A percentile compares a stretch with the other conserved stretches of the same genome.
phyloP scores from a whole-genome alignment of 2,888 invertebrate genomes.

The Phengaris alcon region DNA sequence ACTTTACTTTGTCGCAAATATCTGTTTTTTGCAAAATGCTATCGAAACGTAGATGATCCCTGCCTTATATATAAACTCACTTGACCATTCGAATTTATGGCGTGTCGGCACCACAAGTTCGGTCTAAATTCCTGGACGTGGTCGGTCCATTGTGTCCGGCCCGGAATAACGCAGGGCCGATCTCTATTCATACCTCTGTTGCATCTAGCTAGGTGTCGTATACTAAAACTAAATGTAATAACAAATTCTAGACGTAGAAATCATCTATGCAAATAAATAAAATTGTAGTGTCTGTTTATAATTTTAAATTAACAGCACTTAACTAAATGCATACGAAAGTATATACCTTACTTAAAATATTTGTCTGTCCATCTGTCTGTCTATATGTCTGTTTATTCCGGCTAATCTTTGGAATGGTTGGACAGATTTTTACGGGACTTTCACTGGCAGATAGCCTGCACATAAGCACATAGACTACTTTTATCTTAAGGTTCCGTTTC shows the following conservation, averaged over 20 bases:
- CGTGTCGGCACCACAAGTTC: constrained; percentile 55
- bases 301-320: too few species aligned
- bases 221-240: not conserved
- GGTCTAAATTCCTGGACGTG: constrained; percentile 30
- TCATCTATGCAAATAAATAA: too few species aligned
- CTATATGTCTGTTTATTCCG: too few species aligned
- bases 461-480: too few species aligned
- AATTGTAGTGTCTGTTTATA: too few species aligned
- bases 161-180: constrained; percentile 33
- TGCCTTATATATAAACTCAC: constrained; percentile 59
- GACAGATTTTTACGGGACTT: too few species aligned
- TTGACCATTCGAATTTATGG: constrained; percentile 74
- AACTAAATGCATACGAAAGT: too few species aligned
- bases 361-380: too few species aligned
- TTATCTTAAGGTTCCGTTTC: too few species aligned
- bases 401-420: too few species aligned
- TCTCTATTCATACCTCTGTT: constrained; percentile 33
- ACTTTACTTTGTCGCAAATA: constrained; percentile 3
- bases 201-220: not conserved
- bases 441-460: too few species aligned
- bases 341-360: too few species aligned
- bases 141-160: constrained; percentile 33
- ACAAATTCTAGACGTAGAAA: not conserved
- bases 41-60: constrained; percentile 48
- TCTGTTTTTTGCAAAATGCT: not conserved